phyloP scores from a whole-genome alignment of 2,113 vertebrate species.

The Edolisoma coerulescens region DNA sequence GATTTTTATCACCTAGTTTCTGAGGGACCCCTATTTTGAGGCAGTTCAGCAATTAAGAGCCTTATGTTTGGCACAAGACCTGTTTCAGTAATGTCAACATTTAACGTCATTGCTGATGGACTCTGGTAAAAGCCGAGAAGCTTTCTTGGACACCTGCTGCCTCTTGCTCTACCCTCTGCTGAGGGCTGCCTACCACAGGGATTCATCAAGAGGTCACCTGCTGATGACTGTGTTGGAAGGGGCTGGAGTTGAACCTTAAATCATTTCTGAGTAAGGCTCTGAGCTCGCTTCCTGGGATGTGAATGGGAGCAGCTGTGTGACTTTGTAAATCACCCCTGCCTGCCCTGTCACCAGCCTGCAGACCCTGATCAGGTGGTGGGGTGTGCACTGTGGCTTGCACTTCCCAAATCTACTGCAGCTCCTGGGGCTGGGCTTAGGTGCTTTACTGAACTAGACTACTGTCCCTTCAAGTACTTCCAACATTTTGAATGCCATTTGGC shows the following conservation, averaged over 20 bases:
- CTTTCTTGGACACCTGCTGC: background rate
- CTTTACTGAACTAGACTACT: background rate
- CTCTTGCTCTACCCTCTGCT: background rate
- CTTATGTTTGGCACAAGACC: background rate
- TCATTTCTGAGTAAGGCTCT: background rate
- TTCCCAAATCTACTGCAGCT: background rate
- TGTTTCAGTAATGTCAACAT: background rate
- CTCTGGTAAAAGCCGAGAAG: background rate
- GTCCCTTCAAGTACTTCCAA: background rate
- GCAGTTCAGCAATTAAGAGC: background rate
- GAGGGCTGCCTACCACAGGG: background rate
- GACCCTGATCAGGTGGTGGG: accelerated
- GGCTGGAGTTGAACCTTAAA: background rate
- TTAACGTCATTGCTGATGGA: accelerated
- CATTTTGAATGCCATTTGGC: background rate
- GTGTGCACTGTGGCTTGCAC: accelerated
- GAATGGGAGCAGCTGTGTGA: background rate
- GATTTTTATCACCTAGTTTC: background rate
- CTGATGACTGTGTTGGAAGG: background rate
- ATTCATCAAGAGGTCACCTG: accelerated
- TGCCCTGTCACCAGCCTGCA: background rate
- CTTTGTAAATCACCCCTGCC: background rate
- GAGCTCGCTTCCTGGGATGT: background rate
- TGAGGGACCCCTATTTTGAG: background rate
- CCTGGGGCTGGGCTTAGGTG: background rate